Base-by-base conservation (phyloP, 2,888 invertebrate species). In the Autographa pulchrina region DNA sequence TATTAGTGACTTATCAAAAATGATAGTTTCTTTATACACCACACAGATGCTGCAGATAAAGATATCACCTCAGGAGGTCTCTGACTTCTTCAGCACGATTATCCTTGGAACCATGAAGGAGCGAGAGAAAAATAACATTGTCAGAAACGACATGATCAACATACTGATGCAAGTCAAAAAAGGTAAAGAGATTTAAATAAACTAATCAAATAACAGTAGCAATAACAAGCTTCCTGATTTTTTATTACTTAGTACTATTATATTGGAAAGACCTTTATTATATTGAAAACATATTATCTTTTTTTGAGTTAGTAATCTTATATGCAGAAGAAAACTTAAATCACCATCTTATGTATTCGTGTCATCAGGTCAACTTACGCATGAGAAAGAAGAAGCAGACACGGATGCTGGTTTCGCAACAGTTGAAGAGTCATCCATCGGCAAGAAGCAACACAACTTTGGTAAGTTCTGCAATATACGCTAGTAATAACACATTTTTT, bases 61-160 rank as follows among this genome's bases (percentile, higher is more conserved):
- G 7, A 65, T 96, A 0, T 92, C 96, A 59, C 82, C 91, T 2
- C 83, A 79, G 8, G 69, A 91, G 14, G 81, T 86, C 0, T 85
- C 84, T 0, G 73, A 89, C 0, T 96, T 96, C 79, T 96, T 96
- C 79, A 88, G 85, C 65, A 82, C 85, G 13, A 66, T 96, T 0
- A 93, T 96, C 0, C 66, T 92, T 6, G 88, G 88, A 56, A 92
- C 94, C 0, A 96, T 96, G 91, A 87, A 88, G 54, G 87, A 95
- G 32, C 90, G 96, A 0, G 92, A 95, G 77, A 86, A 89, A 32
- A 85, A 94, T 18, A 90, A 94, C 0, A 95, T 96, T 20, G 68
- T 93, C 2, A 91, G 96, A 5, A 95, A 94, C 3, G 96, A 96
- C 78, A 94, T 96, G 96, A 96, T 96, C 38, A 93, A 96, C 74